Conservation (phyloP, 2,797 vertebrate genomes). For the Acanthurus leucopareius region DNA sequence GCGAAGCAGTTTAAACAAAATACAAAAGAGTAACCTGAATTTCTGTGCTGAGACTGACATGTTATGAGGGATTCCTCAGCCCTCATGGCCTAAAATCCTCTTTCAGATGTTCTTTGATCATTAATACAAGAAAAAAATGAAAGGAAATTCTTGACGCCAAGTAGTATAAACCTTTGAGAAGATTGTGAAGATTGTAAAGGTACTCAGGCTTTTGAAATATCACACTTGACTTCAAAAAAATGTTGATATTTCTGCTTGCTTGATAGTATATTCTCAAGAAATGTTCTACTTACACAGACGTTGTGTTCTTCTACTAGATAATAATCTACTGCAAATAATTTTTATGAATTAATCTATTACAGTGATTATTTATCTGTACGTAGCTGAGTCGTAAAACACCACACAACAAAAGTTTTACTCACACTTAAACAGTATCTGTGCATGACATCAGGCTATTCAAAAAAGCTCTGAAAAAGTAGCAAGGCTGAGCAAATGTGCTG, state of each 20-base stretch:
- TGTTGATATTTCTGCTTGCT: background rate
- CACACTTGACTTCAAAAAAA: constrained; percentile 1
- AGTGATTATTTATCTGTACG: background rate
- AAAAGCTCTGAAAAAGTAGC: background rate
- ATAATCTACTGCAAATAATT: background rate
- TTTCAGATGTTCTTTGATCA: constrained; percentile 88
- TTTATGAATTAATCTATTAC: background rate
- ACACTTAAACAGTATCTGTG: background rate
- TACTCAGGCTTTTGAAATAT: constrained; percentile 44
- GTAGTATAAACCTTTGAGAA: constrained; percentile 87
- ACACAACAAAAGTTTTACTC: background rate
- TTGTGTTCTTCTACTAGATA: background rate
- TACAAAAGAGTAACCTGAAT: constrained; percentile 59
- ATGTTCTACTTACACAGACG: background rate
- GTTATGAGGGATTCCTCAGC: background rate
- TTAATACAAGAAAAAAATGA: constrained; percentile 82
- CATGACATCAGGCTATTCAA: background rate
- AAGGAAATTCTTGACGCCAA: constrained; percentile 89
- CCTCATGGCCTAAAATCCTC: constrained; percentile 4
- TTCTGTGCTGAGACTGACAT: background rate
- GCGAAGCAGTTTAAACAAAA: background rate
- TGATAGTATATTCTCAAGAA: background rate
- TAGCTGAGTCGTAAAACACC: background rate
- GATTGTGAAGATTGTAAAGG: constrained; percentile 81
- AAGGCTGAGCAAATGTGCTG: background rate